These are phyloP conservation scores for Teleogryllus occipitalis DNA, from an alignment of 1,140 invertebrate genomes.

Conservation along the genomic window DNA sequence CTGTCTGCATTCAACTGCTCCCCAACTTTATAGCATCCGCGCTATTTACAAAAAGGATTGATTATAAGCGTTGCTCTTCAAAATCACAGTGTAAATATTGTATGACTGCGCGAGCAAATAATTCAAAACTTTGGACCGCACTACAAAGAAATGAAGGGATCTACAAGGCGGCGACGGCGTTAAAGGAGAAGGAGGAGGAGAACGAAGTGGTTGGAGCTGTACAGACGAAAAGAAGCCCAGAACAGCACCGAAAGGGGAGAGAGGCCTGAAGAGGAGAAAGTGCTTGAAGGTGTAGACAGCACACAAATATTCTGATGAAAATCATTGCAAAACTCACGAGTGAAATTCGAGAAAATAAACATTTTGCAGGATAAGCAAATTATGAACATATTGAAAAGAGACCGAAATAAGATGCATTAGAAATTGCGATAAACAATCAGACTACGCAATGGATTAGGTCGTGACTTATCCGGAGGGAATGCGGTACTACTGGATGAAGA, in stretches of 20 bases:
- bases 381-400: too few species aligned
- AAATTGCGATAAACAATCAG: too few species aligned
- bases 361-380: too few species aligned
- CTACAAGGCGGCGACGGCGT: background rate
- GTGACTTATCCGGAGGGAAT: too few species aligned
- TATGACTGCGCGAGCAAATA: slow-evolving; percentile 21
- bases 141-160: slow-evolving; percentile 2
- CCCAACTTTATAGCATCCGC: background rate
- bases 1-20: background rate
- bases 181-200: background rate
- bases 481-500: too few species aligned
- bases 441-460: too few species aligned
- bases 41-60: slow-evolving; percentile 23
- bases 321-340: too few species aligned
- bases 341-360: too few species aligned
- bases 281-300: too few species aligned
- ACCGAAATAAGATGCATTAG: too few species aligned
- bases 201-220: background rate
- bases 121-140: slow-evolving; percentile 18
- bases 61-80: slow-evolving; percentile 19
- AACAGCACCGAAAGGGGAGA: background rate
- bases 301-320: too few species aligned
- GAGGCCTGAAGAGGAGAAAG: too few species aligned
- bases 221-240: background rate
- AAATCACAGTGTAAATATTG: slow-evolving; percentile 23